Evolutionary conservation across 2,113 vertebrate species (phyloP), one percentile per base, ranked within the genome.

Genomic region (Platysternon megacephalum): DNA sequence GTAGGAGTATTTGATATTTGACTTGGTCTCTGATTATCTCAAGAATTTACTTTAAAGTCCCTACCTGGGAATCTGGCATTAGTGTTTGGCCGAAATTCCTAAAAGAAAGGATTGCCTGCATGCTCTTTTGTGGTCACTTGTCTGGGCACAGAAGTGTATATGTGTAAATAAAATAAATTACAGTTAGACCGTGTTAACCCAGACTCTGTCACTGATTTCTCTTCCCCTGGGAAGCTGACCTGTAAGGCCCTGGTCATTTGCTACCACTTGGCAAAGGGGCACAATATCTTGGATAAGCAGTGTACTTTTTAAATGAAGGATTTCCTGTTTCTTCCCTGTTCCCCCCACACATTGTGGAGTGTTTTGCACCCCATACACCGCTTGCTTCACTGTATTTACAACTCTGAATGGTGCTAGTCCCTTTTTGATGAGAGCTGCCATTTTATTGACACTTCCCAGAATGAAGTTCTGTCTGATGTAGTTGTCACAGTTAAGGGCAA

Each of bases 121-220:
- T 22, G 11, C 39, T 48, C 7, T 52, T 68, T 24, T 56, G 26
- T 88, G 9, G 24, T 24, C 46, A 44, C 14, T 2, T 58, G 2
- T 0, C 0, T 35, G 39, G 28, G 9, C 2, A 79, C 2, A 4
- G 22, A 1, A 76, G 39, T 26, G 1, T 56, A 5, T 8, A 5
- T 3, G 5, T 5, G 79, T 72, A 82, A 44, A 39, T 80, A 56
- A 79, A 76, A 52, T 26, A 68, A 49, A 1, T 76, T 85, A 26
- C 13, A 61, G 11, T 26, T 51, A 55, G 9, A 55, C 7, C 55
- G 2, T 89, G 53, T 79, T 44, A 44, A 44, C 11, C n/a, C 72
- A 82, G 86, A 74, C 90, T 32, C 2, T 35, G 2, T 42, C 49
- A 1, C 1, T 22, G 21, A 8, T 49, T 84, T 8, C 1, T 82